Evolutionary conservation across 1,140 invertebrate genomes (phyloP).

Genomic region (Caenorhabditis briggsae): DNA sequence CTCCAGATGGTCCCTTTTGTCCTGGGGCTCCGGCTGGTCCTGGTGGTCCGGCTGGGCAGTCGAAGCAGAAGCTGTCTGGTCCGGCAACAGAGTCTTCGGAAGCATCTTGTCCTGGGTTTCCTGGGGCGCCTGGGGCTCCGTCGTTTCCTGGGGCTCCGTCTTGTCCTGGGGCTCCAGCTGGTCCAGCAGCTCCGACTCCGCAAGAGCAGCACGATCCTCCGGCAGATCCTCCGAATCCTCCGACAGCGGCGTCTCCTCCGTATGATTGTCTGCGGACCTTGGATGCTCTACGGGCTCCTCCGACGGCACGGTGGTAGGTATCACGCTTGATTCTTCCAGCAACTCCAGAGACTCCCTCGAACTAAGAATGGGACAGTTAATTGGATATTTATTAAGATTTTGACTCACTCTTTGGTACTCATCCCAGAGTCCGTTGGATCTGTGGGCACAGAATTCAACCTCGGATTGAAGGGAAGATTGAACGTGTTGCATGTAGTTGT

Average conservation of each 20-base stretch:
- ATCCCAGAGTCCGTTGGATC: slow-evolving; percentile 66
- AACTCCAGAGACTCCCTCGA: slow-evolving; percentile 43
- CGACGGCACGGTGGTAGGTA: slow-evolving; percentile 39
- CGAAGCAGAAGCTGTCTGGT: slow-evolving; percentile 63
- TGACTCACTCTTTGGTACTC: slow-evolving; percentile 60
- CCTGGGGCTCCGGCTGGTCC: slow-evolving; percentile 61
- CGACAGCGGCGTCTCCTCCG: slow-evolving; percentile 51
- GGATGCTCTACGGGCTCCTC: slow-evolving; percentile 19
- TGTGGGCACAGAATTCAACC: slow-evolving; percentile 66
- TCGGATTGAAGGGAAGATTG: slow-evolving; percentile 67
- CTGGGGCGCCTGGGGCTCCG: slow-evolving; percentile 53
- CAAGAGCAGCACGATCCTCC: slow-evolving; percentile 66
- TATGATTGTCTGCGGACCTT: slow-evolving; percentile 51
- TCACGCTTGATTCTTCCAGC: slow-evolving; percentile 64
- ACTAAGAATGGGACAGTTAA: slow-evolving; percentile 24
- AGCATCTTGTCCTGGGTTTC: slow-evolving; percentile 55
- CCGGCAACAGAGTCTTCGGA: slow-evolving; percentile 26
- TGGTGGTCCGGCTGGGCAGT: slow-evolving; percentile 64
- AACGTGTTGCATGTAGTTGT: slow-evolving; percentile 70
- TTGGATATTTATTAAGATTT: background rate
- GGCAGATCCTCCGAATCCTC: background rate
- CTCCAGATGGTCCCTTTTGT: slow-evolving; percentile 61
- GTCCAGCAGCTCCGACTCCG: slow-evolving; percentile 63
- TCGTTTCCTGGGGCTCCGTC: slow-evolving; percentile 61
- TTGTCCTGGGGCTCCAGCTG: slow-evolving; percentile 60